Conservation (phyloP, 2,797 vertebrate genomes). For the Podarcis siculus region DNA sequence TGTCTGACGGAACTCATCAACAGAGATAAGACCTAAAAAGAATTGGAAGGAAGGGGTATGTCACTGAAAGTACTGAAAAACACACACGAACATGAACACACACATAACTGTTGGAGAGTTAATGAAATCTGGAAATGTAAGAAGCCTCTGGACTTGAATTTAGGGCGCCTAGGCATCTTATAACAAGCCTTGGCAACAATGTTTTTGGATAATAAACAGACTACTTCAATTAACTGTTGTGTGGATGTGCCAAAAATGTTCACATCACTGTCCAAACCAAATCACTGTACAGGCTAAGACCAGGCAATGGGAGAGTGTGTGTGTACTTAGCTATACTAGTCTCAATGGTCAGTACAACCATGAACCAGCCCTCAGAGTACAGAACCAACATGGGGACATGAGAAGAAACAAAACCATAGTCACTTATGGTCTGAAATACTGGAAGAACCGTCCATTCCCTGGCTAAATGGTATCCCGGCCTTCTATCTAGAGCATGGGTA, state of each 20-base stretch:
- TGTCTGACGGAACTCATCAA: slow-evolving; percentile 91
- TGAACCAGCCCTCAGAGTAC: background rate
- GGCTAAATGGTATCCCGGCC: too few relatives aligned
- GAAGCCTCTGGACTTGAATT: background rate
- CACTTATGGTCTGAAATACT: background rate
- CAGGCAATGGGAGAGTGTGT: too few relatives aligned
- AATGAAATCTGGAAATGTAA: background rate
- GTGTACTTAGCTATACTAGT: background rate
- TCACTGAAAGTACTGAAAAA: background rate
- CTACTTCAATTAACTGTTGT: background rate
- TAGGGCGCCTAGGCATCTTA: background rate
- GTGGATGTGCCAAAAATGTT: background rate
- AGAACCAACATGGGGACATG: background rate
- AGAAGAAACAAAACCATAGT: background rate
- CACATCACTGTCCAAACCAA: background rate
- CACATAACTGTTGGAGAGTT: too few relatives aligned
- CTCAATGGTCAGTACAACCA: background rate
- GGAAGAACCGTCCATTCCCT: background rate
- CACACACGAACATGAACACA: too few relatives aligned
- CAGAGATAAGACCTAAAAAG: slow-evolving; percentile 90
- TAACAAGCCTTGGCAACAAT: background rate
- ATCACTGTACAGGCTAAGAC: background rate
- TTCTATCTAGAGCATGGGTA: background rate
- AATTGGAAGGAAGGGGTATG: slow-evolving; percentile 22
- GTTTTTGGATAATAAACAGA: too few relatives aligned